Evolutionary conservation across 2,113 vertebrate genomes (phyloP).

Genomic region (Mixornis gularis): DNA sequence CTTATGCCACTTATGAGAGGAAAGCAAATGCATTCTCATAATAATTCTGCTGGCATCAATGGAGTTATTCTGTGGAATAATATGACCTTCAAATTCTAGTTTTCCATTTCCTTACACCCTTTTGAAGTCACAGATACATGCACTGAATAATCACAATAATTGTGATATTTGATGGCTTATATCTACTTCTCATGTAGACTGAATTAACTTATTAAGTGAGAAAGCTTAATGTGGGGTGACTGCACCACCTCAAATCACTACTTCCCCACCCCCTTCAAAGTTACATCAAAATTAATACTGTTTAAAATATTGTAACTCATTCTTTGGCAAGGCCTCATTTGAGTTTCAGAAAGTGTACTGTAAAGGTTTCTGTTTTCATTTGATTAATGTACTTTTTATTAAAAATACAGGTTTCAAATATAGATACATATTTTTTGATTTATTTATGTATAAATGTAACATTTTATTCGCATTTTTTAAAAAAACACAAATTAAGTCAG

Average conservation of each 20-base stretch:
- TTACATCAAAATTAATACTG: background rate
- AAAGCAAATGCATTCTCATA: background rate
- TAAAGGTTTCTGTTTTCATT: background rate
- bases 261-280: accelerated
- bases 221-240: background rate
- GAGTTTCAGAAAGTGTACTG: background rate
- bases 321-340: background rate
- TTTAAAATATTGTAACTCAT: background rate
- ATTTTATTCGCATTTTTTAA: background rate
- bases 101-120: background rate
- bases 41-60: background rate
- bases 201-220: background rate
- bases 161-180: background rate
- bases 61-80: conserved; percentile 24
- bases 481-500: background rate
- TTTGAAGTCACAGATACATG: background rate
- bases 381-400: background rate
- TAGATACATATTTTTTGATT: background rate
- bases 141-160: background rate
- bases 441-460: background rate
- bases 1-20: background rate
- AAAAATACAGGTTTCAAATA: background rate
- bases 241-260: background rate
- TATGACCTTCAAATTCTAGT: conserved; percentile 15
- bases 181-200: background rate